These are phyloP conservation scores for Lycodopsis pacificus DNA, from an alignment of 2,797 vertebrate species.

Conservation along the genomic window DNA sequence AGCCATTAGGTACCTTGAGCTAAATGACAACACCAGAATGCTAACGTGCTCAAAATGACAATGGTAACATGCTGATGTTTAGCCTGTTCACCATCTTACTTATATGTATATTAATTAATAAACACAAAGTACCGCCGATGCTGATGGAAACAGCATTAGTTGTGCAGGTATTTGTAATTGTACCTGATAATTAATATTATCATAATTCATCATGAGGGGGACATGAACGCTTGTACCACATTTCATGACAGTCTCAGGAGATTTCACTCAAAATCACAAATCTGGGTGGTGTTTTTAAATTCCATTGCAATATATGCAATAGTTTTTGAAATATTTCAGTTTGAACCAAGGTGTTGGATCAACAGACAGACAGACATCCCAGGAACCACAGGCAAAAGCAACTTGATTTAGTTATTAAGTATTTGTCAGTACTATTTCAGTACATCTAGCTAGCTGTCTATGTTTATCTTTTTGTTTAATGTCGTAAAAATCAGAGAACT, in stretches of 20 bases:
- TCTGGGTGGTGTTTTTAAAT: background rate
- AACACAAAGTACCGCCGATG: too few species aligned
- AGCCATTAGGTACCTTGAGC: background rate
- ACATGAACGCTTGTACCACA: background rate
- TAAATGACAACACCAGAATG: background rate
- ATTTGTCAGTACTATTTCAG: constrained; percentile 3
- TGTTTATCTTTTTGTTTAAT: background rate
- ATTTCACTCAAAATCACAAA: background rate
- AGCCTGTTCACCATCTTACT: background rate
- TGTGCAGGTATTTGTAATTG: background rate
- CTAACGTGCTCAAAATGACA: background rate
- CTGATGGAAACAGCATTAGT: background rate
- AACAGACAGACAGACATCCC: background rate
- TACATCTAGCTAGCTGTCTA: background rate
- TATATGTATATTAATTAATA: background rate
- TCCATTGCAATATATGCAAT: background rate
- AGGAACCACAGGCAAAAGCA: background rate
- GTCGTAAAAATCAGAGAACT: background rate
- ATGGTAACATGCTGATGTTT: background rate
- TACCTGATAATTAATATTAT: background rate
- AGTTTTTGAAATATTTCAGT: background rate
- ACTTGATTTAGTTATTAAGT: constrained; percentile 2
- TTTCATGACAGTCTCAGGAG: background rate
- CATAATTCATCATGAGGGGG: background rate
- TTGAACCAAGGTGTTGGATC: background rate